phyloP scores from a whole-genome alignment of 53 echinoderm and acorn worm species.

The Pentamera pediparva region DNA sequence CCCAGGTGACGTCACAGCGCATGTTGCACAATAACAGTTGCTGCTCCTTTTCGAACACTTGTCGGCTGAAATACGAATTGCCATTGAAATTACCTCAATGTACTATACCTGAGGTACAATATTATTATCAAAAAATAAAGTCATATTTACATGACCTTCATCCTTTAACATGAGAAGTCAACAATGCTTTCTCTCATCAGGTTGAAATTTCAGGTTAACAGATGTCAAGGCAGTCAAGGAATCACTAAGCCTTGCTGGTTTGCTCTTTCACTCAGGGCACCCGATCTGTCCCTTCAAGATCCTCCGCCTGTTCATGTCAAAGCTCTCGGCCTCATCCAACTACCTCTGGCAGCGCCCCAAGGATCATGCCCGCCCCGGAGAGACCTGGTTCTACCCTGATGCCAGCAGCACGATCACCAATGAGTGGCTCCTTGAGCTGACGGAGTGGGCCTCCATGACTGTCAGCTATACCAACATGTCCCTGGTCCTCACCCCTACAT shows the following conservation, averaged over 20 bases:
- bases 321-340: conserved; percentile 20
- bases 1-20: too few relatives aligned
- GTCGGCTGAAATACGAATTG: too few relatives aligned
- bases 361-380: neutral
- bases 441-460: conserved; percentile 19
- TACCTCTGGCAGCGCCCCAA: conserved; percentile 26
- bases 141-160: too few relatives aligned
- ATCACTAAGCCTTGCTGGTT: neutral
- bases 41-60: too few relatives aligned
- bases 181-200: too few relatives aligned
- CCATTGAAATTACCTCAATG: too few relatives aligned
- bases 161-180: too few relatives aligned
- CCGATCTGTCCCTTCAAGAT: conserved; percentile 26
- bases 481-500: conserved; percentile 17
- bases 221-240: too few relatives aligned
- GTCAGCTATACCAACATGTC: conserved; percentile 32
- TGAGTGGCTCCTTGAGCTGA: conserved; percentile 20
- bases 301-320: conserved; percentile 19
- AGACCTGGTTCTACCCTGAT: conserved; percentile 7
- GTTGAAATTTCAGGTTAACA: too few relatives aligned
- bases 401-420: conserved; percentile 13
- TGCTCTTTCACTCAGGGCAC: neutral
- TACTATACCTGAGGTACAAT: too few relatives aligned
- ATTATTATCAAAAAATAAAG: too few relatives aligned
- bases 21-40: too few relatives aligned